phyloP scores from a whole-genome alignment of 2,113 vertebrate species.

The Chaetorhynchus papuensis region DNA sequence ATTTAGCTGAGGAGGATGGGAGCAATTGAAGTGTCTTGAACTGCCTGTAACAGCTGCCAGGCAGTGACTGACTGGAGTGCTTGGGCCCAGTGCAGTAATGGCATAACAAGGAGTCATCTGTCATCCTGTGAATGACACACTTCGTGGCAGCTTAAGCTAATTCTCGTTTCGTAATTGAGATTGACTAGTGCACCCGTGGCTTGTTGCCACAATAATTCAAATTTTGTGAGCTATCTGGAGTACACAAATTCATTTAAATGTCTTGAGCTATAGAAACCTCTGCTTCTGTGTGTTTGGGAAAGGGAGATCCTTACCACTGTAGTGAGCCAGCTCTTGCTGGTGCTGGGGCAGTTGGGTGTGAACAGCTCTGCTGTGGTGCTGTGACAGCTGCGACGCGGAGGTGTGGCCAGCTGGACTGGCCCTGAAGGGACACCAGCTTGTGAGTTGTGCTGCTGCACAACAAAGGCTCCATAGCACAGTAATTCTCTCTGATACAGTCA shows the following conservation, averaged over 20 bases:
- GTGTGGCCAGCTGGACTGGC: background rate
- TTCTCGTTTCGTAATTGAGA: background rate
- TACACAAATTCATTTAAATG: background rate
- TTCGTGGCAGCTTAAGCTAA: background rate
- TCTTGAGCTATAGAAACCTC: background rate
- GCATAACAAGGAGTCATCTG: background rate
- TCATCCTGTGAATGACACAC: background rate
- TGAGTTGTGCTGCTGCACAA: background rate
- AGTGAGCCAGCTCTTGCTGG: background rate
- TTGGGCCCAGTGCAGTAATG: background rate
- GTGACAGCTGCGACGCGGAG: background rate
- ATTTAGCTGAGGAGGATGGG: background rate
- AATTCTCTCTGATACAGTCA: background rate
- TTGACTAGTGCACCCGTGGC: background rate
- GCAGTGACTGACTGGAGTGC: background rate
- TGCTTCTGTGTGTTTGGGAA: background rate
- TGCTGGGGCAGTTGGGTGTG: background rate
- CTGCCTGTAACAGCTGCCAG: background rate
- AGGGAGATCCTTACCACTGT: accelerated
- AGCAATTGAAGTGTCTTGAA: background rate
- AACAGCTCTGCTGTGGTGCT: background rate
- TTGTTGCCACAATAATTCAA: background rate
- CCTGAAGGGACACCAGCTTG: background rate
- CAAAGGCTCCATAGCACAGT: background rate
- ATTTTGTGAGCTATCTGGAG: background rate